phyloP scores from a whole-genome alignment of 2,113 vertebrate species.

The Ailurus styani region DNA sequence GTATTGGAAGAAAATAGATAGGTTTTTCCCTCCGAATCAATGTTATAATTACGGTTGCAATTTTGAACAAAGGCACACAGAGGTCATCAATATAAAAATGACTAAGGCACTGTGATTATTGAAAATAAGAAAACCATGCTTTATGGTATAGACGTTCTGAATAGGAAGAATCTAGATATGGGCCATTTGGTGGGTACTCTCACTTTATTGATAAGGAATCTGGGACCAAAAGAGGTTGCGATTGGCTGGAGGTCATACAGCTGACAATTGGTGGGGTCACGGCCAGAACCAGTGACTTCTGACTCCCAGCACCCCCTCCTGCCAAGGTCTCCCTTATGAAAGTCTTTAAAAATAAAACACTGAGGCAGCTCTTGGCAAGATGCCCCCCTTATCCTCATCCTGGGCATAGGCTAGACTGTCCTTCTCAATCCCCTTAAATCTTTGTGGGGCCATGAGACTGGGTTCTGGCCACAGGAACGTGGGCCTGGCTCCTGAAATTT shows the following conservation, averaged over 20 bases:
- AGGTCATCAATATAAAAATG: background rate
- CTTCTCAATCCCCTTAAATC: background rate
- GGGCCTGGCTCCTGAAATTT: background rate
- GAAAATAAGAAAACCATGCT: background rate
- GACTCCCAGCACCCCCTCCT: background rate
- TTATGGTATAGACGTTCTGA: background rate
- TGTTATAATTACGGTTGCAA: background rate
- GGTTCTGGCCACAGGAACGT: background rate
- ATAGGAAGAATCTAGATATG: background rate
- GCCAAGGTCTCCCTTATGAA: background rate
- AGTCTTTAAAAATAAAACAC: background rate
- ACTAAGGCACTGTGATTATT: background rate
- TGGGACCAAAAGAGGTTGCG: too few relatives aligned
- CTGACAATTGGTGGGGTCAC: too few relatives aligned
- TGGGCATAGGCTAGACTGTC: background rate
- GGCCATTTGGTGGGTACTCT: background rate
- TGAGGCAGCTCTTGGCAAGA: background rate
- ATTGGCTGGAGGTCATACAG: background rate
- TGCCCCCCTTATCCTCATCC: background rate
- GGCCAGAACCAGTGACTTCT: background rate
- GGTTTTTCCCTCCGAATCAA: background rate
- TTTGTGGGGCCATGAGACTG: background rate
- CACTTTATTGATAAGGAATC: background rate
- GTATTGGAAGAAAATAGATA: background rate
- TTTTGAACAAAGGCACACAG: slow-evolving; percentile 46